Evolutionary conservation across 1,140 invertebrate genomes (phyloP), one percentile per base, ranked within the genome.

Genomic region (Anastatus disparis): DNA sequence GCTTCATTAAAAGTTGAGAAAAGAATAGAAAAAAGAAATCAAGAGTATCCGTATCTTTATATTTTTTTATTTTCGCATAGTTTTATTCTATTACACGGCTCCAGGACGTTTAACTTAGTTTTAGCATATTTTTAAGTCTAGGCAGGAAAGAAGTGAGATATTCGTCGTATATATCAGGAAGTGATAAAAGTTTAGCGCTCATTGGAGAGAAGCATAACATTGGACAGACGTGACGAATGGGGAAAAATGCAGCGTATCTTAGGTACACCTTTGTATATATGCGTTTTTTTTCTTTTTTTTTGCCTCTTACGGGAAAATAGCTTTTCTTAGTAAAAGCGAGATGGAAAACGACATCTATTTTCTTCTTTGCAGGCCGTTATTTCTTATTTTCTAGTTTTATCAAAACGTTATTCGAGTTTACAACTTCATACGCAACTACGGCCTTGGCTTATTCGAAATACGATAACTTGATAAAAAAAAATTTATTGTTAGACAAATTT

Each of bases 121-220:
- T 69, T 73, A 42, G 66, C 62, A 65, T 74, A 72, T 68, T 76
- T 74, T 56, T 74, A 71, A 59, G 8, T 31, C 29, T 27, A 68
- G 55, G 59, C 65, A 68, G 48, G 52, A 15, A 17, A 44, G 42
- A 13, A 59, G 70, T 29, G 70, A 44, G 65, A 40, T 48, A 58
- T 58, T 56, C 40, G 58, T 35, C 63, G 56, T 61, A 61, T 63
- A 68, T 68, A 63, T 68, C 71, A 68, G 58, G 38, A 68, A 67
- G 65, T 68, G 71, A 72, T 72, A 72, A 72, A 72, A 72, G 71
- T 72, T 72, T 68, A 63, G 64, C 71, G 58, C 48, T 72, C 65
- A 68, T 72, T 63, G 71, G 71, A 66, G 64, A 61, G 58, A 50
- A 44, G 46, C 52, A 40, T 55, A 13, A 42, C 56, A 69, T 61